Percentiles rank a stretch among this genome's conserved stretches.
Conservation (phyloP, 1,140 invertebrate genomes). For the Hetaerina americana region DNA sequence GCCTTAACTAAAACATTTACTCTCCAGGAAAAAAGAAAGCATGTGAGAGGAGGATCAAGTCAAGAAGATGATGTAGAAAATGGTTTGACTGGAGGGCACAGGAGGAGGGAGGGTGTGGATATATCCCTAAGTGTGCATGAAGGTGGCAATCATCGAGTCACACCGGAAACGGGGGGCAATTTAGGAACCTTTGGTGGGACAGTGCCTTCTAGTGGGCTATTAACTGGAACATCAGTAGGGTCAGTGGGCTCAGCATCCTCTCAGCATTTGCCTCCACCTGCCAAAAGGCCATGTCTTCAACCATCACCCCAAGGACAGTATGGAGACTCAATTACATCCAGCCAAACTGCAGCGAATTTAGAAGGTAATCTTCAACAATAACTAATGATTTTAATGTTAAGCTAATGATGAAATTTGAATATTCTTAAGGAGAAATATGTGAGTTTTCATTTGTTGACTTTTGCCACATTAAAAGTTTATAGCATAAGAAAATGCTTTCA, state of each 20-base stretch:
- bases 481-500: no score
- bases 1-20: no score
- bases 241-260: background rate
- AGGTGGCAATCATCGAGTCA: background rate
- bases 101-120: background rate
- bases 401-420: no score
- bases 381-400: no score
- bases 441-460: no score
- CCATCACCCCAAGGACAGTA: background rate
- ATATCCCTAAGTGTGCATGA: background rate
- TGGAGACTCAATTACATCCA: background rate
- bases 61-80: constrained; percentile 21
- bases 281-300: background rate
- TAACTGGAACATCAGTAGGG: background rate
- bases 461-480: no score
- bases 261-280: background rate
- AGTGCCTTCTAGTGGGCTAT: background rate
- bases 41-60: constrained; percentile 40
- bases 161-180: background rate
- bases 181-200: background rate
- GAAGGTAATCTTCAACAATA: no score
- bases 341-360: background rate
- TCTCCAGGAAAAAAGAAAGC: constrained; percentile 34
- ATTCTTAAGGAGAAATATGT: no score
- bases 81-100: background rate